These are phyloP conservation scores for Eriosoma lanigerum DNA, from an alignment of 1,140 invertebrate genomes.

Conservation along the genomic window DNA sequence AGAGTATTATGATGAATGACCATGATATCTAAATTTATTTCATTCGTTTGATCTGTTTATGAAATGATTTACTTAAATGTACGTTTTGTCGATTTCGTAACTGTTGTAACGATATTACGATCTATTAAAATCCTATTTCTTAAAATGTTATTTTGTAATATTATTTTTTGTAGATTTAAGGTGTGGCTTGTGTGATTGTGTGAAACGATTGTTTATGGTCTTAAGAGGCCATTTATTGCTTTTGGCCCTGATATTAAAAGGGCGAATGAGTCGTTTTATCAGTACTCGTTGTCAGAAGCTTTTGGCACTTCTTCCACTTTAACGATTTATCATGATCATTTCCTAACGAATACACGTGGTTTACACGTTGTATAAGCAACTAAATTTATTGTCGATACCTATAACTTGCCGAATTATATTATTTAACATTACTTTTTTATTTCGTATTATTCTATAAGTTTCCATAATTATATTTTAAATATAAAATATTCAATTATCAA, in stretches of 20 bases:
- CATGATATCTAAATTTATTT: too few species aligned
- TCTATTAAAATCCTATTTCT: slow-evolving; percentile 26
- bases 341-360: not conserved
- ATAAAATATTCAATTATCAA: too few species aligned
- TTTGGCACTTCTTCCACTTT: slow-evolving; percentile 27
- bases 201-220: slow-evolving; percentile 39
- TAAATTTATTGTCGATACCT: not conserved
- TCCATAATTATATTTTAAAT: too few species aligned
- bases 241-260: slow-evolving; percentile 38
- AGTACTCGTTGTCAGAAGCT: slow-evolving; percentile 7
- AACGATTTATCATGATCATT: slow-evolving; percentile 33
- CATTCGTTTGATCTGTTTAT: too few species aligned
- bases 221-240: slow-evolving; percentile 31
- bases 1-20: too few species aligned
- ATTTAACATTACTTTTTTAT: not conserved
- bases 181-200: slow-evolving; percentile 17
- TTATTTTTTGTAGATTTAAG: slow-evolving; percentile 5
- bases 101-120: too few species aligned
- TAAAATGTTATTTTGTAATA: not conserved
- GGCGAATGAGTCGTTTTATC: slow-evolving; percentile 45
- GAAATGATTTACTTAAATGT: too few species aligned
- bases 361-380: not conserved
- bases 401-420: too few species aligned
- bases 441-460: not conserved
- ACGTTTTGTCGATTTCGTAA: too few species aligned